These are phyloP conservation scores for Sialis lutaria DNA, from an alignment of 2,888 invertebrate genomes.

Conservation along the genomic window DNA sequence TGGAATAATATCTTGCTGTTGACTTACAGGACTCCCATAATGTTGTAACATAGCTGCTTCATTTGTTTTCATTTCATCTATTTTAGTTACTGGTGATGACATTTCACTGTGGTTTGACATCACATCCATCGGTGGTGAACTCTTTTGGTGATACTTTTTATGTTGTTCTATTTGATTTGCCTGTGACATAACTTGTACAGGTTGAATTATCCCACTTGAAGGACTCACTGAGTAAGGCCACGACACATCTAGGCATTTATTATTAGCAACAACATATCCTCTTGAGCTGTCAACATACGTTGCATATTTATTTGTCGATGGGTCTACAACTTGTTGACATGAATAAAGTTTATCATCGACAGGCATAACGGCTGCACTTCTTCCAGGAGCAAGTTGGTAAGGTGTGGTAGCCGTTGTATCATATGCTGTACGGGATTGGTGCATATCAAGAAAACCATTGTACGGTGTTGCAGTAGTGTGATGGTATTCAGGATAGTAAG, in stretches of 20 bases:
- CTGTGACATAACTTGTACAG: slow-evolving; percentile 25
- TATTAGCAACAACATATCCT: slow-evolving; percentile 30
- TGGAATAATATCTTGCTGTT: slow-evolving; percentile 36
- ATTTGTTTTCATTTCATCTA: slow-evolving; percentile 39
- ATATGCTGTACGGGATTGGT: slow-evolving; percentile 43
- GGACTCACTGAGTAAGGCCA: slow-evolving; percentile 32
- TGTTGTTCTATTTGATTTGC: slow-evolving; percentile 16
- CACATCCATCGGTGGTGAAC: slow-evolving; percentile 29
- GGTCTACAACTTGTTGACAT: slow-evolving; percentile 37
- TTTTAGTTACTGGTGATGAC: slow-evolving; percentile 22
- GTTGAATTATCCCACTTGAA: slow-evolving; percentile 27
- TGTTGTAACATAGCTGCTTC: slow-evolving; percentile 15
- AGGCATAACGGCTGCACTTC: slow-evolving; percentile 22
- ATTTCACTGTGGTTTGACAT: slow-evolving; percentile 22
- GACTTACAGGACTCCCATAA: slow-evolving; percentile 7
- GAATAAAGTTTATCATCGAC: slow-evolving; percentile 42
- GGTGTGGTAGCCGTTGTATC: slow-evolving; percentile 23
- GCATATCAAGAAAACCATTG: slow-evolving; percentile 67
- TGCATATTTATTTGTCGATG: slow-evolving; percentile 38
- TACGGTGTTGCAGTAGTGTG: slow-evolving; percentile 46
- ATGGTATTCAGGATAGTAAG: slow-evolving; percentile 63
- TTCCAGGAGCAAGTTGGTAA: slow-evolving; percentile 29
- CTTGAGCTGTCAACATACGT: slow-evolving; percentile 37
- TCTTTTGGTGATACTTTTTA: slow-evolving; percentile 19
- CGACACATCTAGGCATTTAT: slow-evolving; percentile 27